These are phyloP conservation scores for Distichodus sexfasciatus DNA, from an alignment of 2,797 vertebrate species.

Conservation along the genomic window DNA sequence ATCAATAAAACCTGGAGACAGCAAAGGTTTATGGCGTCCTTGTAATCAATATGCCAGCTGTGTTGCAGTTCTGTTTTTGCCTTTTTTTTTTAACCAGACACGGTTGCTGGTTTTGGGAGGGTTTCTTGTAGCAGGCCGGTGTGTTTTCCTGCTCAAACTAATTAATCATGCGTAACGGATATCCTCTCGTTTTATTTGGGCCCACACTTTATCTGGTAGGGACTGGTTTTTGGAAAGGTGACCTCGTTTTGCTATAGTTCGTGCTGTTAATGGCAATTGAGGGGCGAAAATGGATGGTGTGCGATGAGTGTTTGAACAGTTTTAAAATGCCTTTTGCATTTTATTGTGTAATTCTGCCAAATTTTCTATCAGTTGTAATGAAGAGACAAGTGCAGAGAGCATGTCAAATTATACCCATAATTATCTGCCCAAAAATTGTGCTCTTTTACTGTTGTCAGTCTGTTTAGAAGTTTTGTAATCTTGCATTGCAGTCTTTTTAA, in stretches of 20 bases:
- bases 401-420: too few species aligned
- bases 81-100: slow-evolving; percentile 28
- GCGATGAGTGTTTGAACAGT: not conserved
- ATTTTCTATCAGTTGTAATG: too few species aligned
- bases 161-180: not conserved
- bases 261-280: not conserved
- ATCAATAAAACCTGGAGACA: slow-evolving; percentile 59
- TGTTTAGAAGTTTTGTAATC: too few species aligned
- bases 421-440: too few species aligned
- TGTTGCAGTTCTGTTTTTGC: slow-evolving; percentile 29
- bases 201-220: not conserved
- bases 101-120: not conserved
- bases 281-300: not conserved
- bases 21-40: slow-evolving; percentile 52
- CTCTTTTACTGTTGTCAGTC: too few species aligned
- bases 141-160: not conserved
- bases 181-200: slow-evolving; percentile 1
- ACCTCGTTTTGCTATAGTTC: slow-evolving; percentile 8
- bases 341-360: too few species aligned
- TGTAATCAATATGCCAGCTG: slow-evolving; percentile 54
- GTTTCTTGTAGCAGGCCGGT: not conserved
- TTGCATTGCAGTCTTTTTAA: too few species aligned
- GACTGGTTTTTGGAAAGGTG: not conserved
- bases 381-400: too few species aligned
- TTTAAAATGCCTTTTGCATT: not conserved